Evolutionary conservation across 2,888 invertebrate species (phyloP), one percentile per base, ranked within the genome.

Genomic region (Hemistola chrysoprasaria): DNA sequence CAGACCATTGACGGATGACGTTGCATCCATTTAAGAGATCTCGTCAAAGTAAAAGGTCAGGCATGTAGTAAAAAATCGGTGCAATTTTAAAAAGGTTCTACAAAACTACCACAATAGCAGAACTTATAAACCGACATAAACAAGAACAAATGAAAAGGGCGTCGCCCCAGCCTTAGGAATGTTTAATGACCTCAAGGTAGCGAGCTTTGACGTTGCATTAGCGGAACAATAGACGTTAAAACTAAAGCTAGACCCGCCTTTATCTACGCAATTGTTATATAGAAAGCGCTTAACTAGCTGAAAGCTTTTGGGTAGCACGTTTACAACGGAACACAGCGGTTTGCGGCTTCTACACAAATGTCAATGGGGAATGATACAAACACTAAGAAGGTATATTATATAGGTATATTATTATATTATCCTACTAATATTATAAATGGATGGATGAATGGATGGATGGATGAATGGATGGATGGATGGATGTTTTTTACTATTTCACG

Each of bases 221-320:
- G 68, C 54, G 66, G 48, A 77, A 83, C 83, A 83, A 82, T 75
- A 53, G 78, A 57, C 53, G 62, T 56, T 66, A 61, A 67, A 80
- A 79, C 79, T 76, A 71, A 73, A 71, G 72, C 74, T 71, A 65
- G 62, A 70, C 63, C 65, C 37, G 34, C 71, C 75, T 77, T 75
- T 79, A 79, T 80, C 79, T 75, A 75, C 59, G 50, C 70, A 62
- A 77, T 79, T 78, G 78, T 79, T 79, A 65, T 65, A 73, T 72
- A 78, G 74, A 77, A 74, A 71, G 71, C 62, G 64, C 47, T 59
- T 66, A 70, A 70, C 65, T 65, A 68, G 70, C 65, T 79, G 73
- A 82, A 81, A 80, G 82, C 78, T 78, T 76, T 70, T 42, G 34
- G 28, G 30, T 31, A 30, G 59, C 53, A 49, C 60, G 51, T 56